Evolutionary conservation across 2,113 vertebrate genomes (phyloP).

Genomic region (Ellobius talpinus): DNA sequence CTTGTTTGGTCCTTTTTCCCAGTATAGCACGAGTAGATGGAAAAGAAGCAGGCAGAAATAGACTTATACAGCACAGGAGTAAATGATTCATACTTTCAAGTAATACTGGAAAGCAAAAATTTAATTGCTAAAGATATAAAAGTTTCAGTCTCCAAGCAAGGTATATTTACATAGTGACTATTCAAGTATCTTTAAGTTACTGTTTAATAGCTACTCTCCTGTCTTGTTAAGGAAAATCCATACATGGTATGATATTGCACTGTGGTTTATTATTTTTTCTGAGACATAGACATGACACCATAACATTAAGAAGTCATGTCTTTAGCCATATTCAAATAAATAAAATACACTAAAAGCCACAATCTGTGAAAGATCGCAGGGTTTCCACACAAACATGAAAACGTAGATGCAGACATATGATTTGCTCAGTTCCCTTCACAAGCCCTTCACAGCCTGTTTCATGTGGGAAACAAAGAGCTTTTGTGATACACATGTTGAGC

Average conservation of each 20-base stretch:
- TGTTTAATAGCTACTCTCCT: constrained; percentile 59
- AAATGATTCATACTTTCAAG: constrained; percentile 39
- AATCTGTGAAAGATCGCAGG: constrained; percentile 73
- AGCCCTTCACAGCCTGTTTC: constrained; percentile 49
- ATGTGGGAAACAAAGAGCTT: constrained; percentile 76
- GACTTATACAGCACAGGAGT: background rate
- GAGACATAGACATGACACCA: constrained; percentile 78
- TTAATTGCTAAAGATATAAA: constrained; percentile 49
- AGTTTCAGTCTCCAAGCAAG: constrained; percentile 22
- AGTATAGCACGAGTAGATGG: background rate
- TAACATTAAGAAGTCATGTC: constrained; percentile 80
- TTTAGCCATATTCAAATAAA: constrained; percentile 79
- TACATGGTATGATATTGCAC: constrained; percentile 62
- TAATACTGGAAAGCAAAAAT: constrained; percentile 7
- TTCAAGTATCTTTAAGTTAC: constrained; percentile 64
- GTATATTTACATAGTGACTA: constrained; percentile 54
- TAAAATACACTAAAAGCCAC: constrained; percentile 73
- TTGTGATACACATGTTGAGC: constrained; percentile 69
- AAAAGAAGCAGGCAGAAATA: background rate
- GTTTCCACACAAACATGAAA: constrained; percentile 68
- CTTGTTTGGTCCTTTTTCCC: constrained; percentile 11
- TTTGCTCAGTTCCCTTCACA: constrained; percentile 41
- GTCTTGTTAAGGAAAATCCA: constrained; percentile 66
- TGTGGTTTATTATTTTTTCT: constrained; percentile 78
- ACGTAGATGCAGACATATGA: constrained; percentile 76